phyloP scores from a whole-genome alignment of 2,797 vertebrate species.

The Strix occidentalis region DNA sequence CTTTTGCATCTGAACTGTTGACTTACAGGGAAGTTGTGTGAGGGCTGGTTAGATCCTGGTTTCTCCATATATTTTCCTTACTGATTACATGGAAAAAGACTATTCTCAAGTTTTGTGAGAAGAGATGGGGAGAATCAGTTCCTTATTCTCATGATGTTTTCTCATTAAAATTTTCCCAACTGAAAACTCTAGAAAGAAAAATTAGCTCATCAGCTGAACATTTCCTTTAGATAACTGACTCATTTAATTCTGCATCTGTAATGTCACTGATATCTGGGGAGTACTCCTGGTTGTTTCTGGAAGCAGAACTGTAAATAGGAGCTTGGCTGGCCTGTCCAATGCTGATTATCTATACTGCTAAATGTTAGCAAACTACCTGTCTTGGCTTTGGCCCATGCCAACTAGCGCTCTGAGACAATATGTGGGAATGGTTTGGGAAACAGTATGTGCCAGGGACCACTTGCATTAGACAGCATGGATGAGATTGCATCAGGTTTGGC shows the following conservation, averaged over 20 bases:
- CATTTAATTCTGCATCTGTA: background rate
- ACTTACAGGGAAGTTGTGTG: background rate
- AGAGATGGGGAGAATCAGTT: background rate
- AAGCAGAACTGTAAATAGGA: background rate
- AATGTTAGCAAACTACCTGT: background rate
- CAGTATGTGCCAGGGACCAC: background rate
- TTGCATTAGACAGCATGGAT: background rate
- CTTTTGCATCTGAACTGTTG: background rate
- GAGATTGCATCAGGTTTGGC: background rate
- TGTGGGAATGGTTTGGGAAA: background rate
- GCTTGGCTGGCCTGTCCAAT: background rate
- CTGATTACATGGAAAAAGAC: background rate
- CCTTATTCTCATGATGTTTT: background rate
- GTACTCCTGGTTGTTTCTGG: background rate
- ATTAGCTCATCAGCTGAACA: background rate
- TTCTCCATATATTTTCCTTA: background rate
- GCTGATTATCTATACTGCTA: background rate
- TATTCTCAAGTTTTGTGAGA: background rate
- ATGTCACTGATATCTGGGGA: background rate
- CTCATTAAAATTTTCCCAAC: background rate
- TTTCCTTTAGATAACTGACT: background rate
- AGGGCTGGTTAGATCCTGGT: background rate
- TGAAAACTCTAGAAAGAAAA: background rate
- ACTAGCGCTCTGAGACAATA: background rate
- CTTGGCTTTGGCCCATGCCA: background rate